Evolutionary conservation across 2,113 vertebrate species (phyloP).

Genomic region (Pseudorasbora parva): DNA sequence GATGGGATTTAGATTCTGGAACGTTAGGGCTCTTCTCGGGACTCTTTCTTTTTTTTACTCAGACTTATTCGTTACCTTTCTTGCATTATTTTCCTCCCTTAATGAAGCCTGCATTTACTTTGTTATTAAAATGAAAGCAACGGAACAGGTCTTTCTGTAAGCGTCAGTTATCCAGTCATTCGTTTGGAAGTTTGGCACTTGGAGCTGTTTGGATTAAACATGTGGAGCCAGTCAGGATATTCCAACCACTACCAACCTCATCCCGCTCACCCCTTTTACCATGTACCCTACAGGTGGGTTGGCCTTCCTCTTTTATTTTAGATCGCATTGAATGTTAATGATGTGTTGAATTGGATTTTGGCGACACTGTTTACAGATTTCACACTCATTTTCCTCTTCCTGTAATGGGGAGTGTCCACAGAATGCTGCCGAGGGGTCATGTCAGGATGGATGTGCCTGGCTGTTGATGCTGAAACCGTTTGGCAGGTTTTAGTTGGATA

Average conservation of each 20-base stretch:
- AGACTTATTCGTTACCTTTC: background rate
- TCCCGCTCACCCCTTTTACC: constrained; percentile 31
- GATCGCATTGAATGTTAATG: background rate
- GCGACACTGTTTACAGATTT: background rate
- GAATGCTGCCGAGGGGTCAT: background rate
- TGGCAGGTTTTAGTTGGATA: constrained; percentile 25
- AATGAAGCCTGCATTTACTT: background rate
- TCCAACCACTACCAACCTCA: constrained; percentile 29
- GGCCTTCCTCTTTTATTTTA: background rate
- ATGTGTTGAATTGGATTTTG: background rate
- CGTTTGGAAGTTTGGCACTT: constrained; percentile 1
- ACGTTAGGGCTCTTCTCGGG: constrained; percentile 4
- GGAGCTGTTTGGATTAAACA: constrained; percentile 30
- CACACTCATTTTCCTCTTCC: background rate
- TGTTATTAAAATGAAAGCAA: constrained; percentile 22
- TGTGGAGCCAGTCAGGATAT: constrained; percentile 35
- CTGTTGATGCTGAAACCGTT: constrained; percentile 8
- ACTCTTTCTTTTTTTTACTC: constrained; percentile 1
- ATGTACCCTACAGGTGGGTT: constrained; percentile 34
- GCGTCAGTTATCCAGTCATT: constrained; percentile 18
- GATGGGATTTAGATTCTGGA: constrained; percentile 5
- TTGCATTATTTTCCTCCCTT: background rate
- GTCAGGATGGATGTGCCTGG: constrained; percentile 14
- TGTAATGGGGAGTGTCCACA: background rate
- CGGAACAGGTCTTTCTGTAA: constrained; percentile 15